Base-by-base conservation (phyloP, 1,140 invertebrate genomes). In the Lasaia peninsularis region DNA sequence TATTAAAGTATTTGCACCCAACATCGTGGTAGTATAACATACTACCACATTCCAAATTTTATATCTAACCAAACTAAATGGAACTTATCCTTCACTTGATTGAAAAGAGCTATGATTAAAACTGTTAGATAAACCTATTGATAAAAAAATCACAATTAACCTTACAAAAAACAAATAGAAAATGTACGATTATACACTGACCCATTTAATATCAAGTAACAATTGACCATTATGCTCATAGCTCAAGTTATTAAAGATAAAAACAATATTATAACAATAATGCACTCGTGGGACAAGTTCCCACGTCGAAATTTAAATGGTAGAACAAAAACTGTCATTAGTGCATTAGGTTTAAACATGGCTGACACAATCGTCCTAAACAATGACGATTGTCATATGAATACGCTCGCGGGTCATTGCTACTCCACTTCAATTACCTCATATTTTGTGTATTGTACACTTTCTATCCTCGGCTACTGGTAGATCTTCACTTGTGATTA, bases 181-280 rank as follows among this genome's bases (percentile, higher is more conserved):
- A 28, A 28, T 28, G 24, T 1, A 28, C 24, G 24, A 28, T 28
- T 28, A 28, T 63, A 56, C 44, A 65, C 33, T 75, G 80, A 81
- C 80, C 80, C 59, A 67, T 73, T 78, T 72, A 65, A 69, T 68
- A 74, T 83, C 77, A 80, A 86, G 83, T 82, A 80, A 86, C 82
- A 86, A 86, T 86, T 76, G 71, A 64, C 78, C 69, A 86, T 86
- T 84, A 86, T 86, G 67, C 67, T 73, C 64, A 78, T 79, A 75
- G 62, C 64, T 67, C 64, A 69, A 65, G 62, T 73, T 77, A 74
- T 76, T 79, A 77, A 73, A 80, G 69, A 79, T 71, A 75, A 81
- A 74, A 78, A 75, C 65, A 51, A 63, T 68, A 73, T 73, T 71
- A 73, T 62, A 56, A 48, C 44, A 70, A 82, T 77, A 85, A 81